Conservation (phyloP, 2,888 invertebrate species). For the Mycogona germanica region DNA sequence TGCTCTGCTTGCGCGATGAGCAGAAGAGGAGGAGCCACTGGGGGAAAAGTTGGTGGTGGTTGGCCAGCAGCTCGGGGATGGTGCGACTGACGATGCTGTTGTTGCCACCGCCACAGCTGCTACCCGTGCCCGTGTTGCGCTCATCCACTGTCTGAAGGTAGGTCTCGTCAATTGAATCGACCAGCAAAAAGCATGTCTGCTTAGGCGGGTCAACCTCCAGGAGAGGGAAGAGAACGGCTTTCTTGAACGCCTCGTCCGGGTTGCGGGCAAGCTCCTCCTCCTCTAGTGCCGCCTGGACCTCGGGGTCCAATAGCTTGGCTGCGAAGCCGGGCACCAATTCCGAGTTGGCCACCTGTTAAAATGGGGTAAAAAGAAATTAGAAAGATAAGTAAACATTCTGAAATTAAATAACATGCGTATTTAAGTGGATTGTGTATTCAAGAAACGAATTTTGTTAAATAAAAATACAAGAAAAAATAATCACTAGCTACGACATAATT, state of each 20-base stretch:
- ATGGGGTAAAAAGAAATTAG: no score
- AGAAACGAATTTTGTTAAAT: no score
- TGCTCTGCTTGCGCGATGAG: conserved; percentile 72
- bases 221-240: conserved; percentile 73
- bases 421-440: no score
- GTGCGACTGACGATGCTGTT: conserved; percentile 41
- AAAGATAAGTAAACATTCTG: no score
- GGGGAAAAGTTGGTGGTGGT: conserved; percentile 81
- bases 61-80: conserved; percentile 70
- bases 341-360: conserved; percentile 48
- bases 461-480: no score
- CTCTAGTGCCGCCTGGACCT: conserved; percentile 62
- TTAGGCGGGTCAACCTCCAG: conserved; percentile 68
- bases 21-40: conserved; percentile 85
- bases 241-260: conserved; percentile 83
- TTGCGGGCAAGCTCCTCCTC: conserved; percentile 72
- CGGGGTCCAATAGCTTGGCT: conserved; percentile 59
- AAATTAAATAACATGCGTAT: no score
- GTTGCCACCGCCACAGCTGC: conserved; percentile 15
- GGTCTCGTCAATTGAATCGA: conserved; percentile 83
- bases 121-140: conserved; percentile 17
- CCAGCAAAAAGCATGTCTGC: conserved; percentile 68
- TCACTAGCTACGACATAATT: no score
- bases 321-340: conserved; percentile 45
- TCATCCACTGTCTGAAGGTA: conserved; percentile 25